phyloP scores from a whole-genome alignment of 2,113 vertebrate genomes.

The Tinamus guttatus region DNA sequence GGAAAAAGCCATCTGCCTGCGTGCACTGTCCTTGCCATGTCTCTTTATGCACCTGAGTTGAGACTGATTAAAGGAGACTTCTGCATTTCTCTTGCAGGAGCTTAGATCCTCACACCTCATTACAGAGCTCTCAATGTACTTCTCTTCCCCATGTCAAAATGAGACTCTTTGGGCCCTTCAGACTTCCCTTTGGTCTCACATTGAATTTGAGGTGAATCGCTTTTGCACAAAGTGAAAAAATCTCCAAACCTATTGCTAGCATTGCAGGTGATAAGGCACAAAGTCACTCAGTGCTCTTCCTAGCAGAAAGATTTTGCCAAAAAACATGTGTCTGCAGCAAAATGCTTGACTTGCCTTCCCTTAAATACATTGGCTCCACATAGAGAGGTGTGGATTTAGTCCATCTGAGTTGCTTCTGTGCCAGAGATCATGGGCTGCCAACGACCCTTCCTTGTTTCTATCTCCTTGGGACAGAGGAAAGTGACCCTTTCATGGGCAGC shows the following conservation, averaged over 20 bases:
- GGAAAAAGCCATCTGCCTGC: neutral
- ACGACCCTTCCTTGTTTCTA: rapidly evolving
- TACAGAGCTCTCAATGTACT: neutral
- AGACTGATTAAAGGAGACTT: neutral
- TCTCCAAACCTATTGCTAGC: neutral
- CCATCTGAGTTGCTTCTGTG: neutral
- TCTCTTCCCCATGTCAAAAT: neutral
- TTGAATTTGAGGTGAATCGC: neutral
- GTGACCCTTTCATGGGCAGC: neutral
- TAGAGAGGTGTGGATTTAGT: rapidly evolving
- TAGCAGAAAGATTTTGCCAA: neutral
- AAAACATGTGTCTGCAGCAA: neutral
- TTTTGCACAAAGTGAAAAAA: neutral
- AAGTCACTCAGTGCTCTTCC: neutral
- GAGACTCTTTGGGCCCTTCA: neutral
- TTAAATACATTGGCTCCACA: neutral
- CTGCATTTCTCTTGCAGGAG: neutral
- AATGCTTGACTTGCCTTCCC: neutral
- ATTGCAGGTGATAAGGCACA: neutral
- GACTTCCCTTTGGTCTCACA: neutral
- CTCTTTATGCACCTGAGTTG: neutral
- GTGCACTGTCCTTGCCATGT: neutral
- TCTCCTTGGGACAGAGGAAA: neutral
- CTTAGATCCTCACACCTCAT: neutral
- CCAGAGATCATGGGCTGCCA: neutral